A percentile compares a stretch with the other conserved stretches of the same genome.
Conservation (phyloP, 2,797 vertebrate genomes). For the Semaprochilodus insignis region DNA sequence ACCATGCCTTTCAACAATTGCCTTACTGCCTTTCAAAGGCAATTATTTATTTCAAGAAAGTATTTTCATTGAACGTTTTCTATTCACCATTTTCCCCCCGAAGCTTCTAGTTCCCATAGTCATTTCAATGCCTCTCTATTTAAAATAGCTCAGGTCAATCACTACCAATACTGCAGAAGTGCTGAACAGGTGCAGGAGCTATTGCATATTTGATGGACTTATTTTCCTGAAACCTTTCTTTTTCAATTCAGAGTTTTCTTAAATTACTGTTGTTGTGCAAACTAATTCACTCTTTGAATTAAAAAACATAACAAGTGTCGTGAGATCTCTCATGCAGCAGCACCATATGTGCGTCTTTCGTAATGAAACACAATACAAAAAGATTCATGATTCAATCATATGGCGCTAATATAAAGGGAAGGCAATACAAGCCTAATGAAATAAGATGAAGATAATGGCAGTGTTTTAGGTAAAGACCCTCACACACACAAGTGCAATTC, state of each 20-base stretch:
- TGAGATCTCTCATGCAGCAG: neutral
- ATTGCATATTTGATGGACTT: neutral
- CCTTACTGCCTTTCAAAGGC: neutral
- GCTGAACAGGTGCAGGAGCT: conserved; percentile 10
- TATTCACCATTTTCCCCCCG: neutral
- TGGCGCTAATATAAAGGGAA: neutral
- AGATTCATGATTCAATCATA: conserved; percentile 2
- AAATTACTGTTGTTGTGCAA: neutral
- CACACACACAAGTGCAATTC: neutral
- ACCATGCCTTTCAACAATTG: neutral
- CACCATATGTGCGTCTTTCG: neutral
- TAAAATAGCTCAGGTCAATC: neutral
- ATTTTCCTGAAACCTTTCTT: neutral
- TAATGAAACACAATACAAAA: conserved; percentile 7
- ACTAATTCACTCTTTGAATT: neutral
- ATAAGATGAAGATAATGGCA: conserved; percentile 1
- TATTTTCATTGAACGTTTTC: neutral
- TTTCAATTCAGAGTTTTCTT: neutral
- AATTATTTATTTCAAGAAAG: neutral
- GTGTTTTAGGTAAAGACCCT: neutral
- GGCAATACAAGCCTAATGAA: neutral
- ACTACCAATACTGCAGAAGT: neutral
- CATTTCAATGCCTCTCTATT: neutral
- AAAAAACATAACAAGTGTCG: neutral
- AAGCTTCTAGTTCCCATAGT: neutral